Conservation (phyloP, 2,113 vertebrate genomes). For the Neotoma lepida region DNA sequence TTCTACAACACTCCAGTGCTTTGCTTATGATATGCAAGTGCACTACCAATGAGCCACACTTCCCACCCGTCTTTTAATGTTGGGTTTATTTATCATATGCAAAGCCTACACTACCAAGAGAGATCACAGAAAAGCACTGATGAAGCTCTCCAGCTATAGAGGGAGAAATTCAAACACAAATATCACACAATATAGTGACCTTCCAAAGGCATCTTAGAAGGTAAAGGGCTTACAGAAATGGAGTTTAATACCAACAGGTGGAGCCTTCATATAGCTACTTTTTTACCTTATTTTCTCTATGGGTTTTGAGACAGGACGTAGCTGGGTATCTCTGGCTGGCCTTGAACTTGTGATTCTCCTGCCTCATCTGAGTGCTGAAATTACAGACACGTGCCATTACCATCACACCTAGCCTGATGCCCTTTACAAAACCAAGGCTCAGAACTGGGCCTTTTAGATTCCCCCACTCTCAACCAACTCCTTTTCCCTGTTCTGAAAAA, state of each 20-base stretch:
- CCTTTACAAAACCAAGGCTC: background rate
- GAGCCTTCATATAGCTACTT: background rate
- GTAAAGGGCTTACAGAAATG: background rate
- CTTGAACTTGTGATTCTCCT: background rate
- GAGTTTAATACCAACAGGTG: background rate
- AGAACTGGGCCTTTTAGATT: background rate
- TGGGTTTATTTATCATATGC: background rate
- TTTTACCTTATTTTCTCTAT: background rate
- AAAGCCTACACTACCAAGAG: background rate
- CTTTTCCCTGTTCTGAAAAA: background rate
- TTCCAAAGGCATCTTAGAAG: background rate
- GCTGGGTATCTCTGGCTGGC: background rate
- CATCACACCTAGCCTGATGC: background rate
- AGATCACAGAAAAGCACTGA: constrained; percentile 1
- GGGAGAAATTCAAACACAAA: background rate
- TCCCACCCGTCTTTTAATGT: background rate
- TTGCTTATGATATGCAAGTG: background rate
- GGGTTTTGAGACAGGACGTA: background rate
- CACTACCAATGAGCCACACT: background rate
- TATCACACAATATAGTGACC: background rate
- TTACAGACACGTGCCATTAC: background rate
- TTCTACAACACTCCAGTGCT: no score
- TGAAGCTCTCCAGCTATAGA: background rate
- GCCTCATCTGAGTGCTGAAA: background rate
- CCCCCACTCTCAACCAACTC: background rate